Percentiles rank a stretch among this genome's conserved stretches.
Conservation (phyloP, 2,113 vertebrate genomes). For the Hippocampus comes region DNA sequence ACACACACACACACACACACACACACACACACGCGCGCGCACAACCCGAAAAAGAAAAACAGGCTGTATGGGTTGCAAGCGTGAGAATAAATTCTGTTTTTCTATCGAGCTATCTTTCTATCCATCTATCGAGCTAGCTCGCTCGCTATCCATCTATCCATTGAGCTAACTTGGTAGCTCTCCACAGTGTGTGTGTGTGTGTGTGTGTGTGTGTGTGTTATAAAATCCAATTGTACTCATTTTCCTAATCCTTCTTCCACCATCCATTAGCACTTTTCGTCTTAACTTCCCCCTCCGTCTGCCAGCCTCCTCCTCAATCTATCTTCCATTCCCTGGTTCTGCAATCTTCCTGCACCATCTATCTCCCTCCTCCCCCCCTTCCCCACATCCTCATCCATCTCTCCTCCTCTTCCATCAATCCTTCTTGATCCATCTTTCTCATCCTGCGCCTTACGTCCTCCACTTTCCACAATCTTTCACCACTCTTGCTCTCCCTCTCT, state of each 20-base stretch:
- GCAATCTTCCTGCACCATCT: not conserved
- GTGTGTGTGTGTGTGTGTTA: too few species aligned
- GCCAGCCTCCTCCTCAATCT: not conserved
- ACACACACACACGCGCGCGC: conserved; percentile 46
- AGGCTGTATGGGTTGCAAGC: not conserved
- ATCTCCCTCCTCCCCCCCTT: not conserved
- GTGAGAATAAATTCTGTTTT: too few species aligned
- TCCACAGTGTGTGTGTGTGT: too few species aligned
- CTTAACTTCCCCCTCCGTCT: not conserved
- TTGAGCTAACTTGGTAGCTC: too few species aligned
- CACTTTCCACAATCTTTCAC: not conserved
- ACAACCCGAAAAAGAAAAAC: not conserved
- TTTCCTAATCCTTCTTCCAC: not conserved
- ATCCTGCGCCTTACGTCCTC: not conserved
- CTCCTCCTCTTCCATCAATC: not conserved
- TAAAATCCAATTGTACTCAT: not conserved
- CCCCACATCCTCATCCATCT: not conserved
- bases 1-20: too few species aligned
- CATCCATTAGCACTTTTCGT: not conserved
- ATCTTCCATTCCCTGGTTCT: not conserved
- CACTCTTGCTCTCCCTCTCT: not conserved
- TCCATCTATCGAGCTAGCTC: not conserved
- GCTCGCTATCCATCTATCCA: too few species aligned
- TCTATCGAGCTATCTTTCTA: not conserved
- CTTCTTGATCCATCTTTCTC: not conserved